Base-by-base conservation (phyloP, 2,113 vertebrate genomes). In the Collichthys lucidus region DNA sequence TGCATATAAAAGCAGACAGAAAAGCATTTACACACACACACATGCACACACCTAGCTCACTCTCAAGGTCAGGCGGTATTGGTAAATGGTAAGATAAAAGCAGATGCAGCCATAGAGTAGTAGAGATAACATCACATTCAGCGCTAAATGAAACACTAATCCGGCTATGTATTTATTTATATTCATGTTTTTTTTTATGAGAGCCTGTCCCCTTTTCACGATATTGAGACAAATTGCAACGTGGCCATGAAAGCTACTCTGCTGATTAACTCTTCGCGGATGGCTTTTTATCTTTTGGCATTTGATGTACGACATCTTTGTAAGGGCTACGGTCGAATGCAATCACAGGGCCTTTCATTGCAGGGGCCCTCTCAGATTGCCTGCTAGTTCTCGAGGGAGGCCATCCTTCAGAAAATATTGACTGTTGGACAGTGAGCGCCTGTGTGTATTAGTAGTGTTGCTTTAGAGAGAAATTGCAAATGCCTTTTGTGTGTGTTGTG, bases 271-370 rank as follows among this genome's bases (percentile, higher is more conserved):
- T 94, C 85, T 91, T 91, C 74, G 76, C 46, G 86, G 90, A 93
- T 80, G 87, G 87, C 91, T 90, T 95, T 95, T 94, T 95, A 95
- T 95, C 94, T 94, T 87, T 79, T 94, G 91, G 90, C 84, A 91
- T 94, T 94, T 95, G 94, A 96, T 95, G 93, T 94, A 95, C 86
- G 89, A 92, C 91, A 90, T 94, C 93, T 94, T 95, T 94, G 92
- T 93, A 88, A 92, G 88, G 89, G 85, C 85, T 90, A 83, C 80
- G 91, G 93, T 95, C 91, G 91, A 95, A 95, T 85, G 92, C 94
- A 95, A 95, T 95, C 93, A 94, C 93, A 62, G 92, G 84, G 90
- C 88, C 91, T 94, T 95, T 94, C 92, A 94, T 92, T 90, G 90
- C 89, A 63, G 79, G 84, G 83, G 53, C 90, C 82, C 77, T 77